phyloP scores from a whole-genome alignment of 2,113 vertebrate species.

The Tyrannus savana region DNA sequence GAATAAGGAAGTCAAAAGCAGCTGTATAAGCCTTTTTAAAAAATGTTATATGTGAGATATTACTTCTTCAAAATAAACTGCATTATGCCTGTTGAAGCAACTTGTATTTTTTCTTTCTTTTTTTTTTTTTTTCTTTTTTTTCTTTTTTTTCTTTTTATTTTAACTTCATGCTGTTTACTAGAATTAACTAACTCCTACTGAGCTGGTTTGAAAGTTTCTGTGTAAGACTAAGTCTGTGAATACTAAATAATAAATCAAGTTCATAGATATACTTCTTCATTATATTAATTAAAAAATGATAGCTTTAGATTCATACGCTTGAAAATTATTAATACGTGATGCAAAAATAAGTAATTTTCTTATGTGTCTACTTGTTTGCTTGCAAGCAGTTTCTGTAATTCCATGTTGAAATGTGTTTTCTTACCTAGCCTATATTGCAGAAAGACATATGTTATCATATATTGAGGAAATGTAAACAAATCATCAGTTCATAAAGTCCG shows the following conservation, averaged over 20 bases:
- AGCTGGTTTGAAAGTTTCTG: not conserved
- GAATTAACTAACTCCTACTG: not conserved
- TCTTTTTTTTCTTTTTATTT: not conserved
- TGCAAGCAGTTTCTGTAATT: not conserved
- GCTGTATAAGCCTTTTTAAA: not conserved
- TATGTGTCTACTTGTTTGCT: not conserved
- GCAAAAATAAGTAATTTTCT: not conserved
- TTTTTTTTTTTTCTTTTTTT: not conserved
- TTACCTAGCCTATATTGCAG: not conserved
- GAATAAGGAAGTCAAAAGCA: not conserved
- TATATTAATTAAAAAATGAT: not conserved
- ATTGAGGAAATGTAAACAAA: not conserved
- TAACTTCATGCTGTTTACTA: not conserved
- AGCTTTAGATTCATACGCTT: not conserved
- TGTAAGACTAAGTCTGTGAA: not conserved
- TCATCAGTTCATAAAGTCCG: not conserved
- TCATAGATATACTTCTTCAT: not conserved
- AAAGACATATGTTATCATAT: not conserved
- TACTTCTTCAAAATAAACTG: not conserved
- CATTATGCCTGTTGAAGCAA: not conserved
- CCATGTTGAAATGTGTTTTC: not conserved
- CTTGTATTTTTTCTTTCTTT: not conserved
- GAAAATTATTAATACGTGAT: not conserved
- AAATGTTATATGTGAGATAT: not conserved
- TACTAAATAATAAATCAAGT: not conserved